Base-by-base conservation (phyloP, 2,113 vertebrate species). In the Pao palembangensis region DNA sequence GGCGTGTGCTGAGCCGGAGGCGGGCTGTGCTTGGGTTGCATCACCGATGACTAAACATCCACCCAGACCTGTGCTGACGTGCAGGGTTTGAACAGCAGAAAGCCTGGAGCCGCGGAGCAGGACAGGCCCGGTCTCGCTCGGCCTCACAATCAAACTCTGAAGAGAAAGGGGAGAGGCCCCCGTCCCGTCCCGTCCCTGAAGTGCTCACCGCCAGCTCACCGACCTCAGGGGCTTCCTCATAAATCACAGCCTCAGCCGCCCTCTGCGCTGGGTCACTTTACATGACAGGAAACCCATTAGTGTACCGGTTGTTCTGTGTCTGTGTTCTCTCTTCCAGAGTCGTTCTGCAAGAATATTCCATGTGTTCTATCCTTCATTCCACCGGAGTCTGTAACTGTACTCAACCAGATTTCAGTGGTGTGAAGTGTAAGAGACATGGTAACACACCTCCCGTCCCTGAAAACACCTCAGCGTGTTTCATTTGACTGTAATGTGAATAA, bases 291-390 rank as follows among this genome's bases (percentile, higher is more conserved):
- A 61, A 59, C 44, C 18, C 23, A 55, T 14, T 20, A 20, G 4
- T n/a, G n/a, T 5, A 19, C 5, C 46, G 25, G 48, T 20, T 55
- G 51, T 21, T 3, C 64, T 43, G 2, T 58, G 38, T 73, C 53
- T 68, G 7, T 48, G 28, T 74, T n/a, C 55, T 73, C 19, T 17
- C 19, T 78, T 68, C 68, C 72, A 82, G 69, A 55, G 3, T 3
- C 16, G n/a, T 23, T 34, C 71, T 44, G 61, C 64, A 44, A 74
- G 88, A 87, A 87, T 14, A 0, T 86, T 91, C 94, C 93, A 92
- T 93, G 93, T 81, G 77, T 93, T 88, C 93, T 96, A 92, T 98
- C 97, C 97, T 99, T 98, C 97, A 99, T 99, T 99, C 97, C 97
- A 99, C 96, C 97, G 96, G 97, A 99, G 97, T 99, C 97, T 99